Conservation (phyloP, 92 coral and sea anemone species). For the Micromussa lordhowensis region DNA sequence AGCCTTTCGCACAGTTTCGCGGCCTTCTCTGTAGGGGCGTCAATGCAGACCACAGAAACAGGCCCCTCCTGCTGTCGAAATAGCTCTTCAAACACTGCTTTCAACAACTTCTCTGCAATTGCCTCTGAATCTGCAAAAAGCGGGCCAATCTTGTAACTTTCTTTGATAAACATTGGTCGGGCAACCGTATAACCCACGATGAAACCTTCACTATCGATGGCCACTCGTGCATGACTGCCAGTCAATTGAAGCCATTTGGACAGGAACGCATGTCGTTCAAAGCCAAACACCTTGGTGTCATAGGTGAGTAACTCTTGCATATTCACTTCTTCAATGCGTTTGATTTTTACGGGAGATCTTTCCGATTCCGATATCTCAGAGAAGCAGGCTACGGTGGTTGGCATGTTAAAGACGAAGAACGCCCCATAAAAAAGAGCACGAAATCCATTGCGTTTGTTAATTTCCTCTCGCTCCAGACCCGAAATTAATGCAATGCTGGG, state of each 20-base stretch:
- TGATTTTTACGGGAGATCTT: neutral
- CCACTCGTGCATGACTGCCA: slow-evolving; percentile 56
- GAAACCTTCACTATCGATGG: slow-evolving; percentile 35
- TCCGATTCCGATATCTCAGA: neutral
- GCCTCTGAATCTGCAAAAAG: slow-evolving; percentile 49
- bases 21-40: slow-evolving; percentile 7
- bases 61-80: neutral
- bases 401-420: slow-evolving; percentile 20
- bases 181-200: slow-evolving; percentile 44
- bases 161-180: slow-evolving; percentile 37
- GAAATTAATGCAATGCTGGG: neutral
- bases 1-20: slow-evolving; percentile 16
- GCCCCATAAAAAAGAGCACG: slow-evolving; percentile 9
- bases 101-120: slow-evolving; percentile 50
- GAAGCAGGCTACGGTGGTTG: slow-evolving; percentile 11
- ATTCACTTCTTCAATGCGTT: slow-evolving; percentile 33
- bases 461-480: neutral
- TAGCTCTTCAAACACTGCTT: slow-evolving; percentile 49
- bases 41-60: slow-evolving; percentile 23
- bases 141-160: slow-evolving; percentile 56
- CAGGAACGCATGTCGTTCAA: slow-evolving; percentile 44
- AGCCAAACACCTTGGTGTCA: slow-evolving; percentile 58
- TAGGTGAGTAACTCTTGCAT: slow-evolving; percentile 31
- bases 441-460: slow-evolving; percentile 18
- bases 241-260: slow-evolving; percentile 33